A percentile compares a stretch with the other conserved stretches of the same genome.
These are phyloP conservation scores for Ammodytes dubius DNA, from an alignment of 2,113 vertebrate genomes.

Conservation along the genomic window DNA sequence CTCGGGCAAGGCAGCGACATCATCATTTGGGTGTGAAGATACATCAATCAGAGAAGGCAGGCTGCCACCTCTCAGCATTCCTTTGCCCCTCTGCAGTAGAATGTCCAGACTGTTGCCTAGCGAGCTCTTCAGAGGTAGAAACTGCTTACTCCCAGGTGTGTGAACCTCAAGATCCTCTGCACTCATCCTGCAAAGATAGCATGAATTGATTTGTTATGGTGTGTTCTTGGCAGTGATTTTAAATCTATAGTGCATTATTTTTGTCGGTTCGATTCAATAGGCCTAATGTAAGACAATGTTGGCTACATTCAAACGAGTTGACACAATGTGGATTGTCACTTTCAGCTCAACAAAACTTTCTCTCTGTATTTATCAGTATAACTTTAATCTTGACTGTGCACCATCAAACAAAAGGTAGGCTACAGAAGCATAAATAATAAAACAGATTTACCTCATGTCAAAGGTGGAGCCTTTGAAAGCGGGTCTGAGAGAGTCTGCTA, in stretches of 20 bases:
- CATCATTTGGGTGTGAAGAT: not conserved
- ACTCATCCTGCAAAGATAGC: constrained; percentile 66
- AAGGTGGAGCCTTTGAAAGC: constrained; percentile 91
- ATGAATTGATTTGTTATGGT: not conserved
- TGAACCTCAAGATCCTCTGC: constrained; percentile 74
- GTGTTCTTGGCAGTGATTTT: not conserved
- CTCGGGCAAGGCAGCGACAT: constrained; percentile 2
- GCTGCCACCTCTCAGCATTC: constrained; percentile 50
- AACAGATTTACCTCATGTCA: constrained; percentile 84
- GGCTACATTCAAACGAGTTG: too few species aligned
- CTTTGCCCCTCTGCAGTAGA: constrained; percentile 46
- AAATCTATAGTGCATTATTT: too few species aligned
- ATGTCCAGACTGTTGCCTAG: constrained; percentile 25
- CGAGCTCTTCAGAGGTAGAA: constrained; percentile 32
- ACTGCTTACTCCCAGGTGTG: constrained; percentile 20
- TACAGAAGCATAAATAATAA: not conserved
- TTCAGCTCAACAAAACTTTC: too few species aligned
- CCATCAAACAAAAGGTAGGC: not conserved
- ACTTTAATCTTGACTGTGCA: not conserved
- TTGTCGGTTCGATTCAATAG: too few species aligned
- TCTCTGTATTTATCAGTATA: too few species aligned
- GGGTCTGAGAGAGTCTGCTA: constrained; percentile 80
- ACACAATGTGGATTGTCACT: too few species aligned
- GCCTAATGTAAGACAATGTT: too few species aligned
- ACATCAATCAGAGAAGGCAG: constrained; percentile 58